Evolutionary conservation across 2,113 vertebrate genomes (phyloP).

Genomic region (Phyllostomus hastatus): DNA sequence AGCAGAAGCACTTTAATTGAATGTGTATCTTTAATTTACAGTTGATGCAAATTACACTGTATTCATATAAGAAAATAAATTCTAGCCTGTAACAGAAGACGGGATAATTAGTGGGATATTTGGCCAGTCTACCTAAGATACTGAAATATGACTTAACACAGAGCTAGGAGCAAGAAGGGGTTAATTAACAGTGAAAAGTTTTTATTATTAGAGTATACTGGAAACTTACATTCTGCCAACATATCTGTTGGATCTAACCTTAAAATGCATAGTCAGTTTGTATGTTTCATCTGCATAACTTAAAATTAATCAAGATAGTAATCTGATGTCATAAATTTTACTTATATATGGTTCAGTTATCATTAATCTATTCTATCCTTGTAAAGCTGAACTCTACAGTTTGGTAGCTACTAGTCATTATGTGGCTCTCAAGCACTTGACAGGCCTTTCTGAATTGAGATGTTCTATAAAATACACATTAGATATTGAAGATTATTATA

Average conservation of each 20-base stretch:
- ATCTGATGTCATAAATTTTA: neutral
- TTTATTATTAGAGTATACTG: neutral
- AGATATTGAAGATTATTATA: neutral
- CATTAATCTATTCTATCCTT: neutral
- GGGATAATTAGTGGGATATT: neutral
- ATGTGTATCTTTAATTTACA: constrained; percentile 33
- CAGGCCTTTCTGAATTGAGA: neutral
- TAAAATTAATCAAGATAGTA: neutral
- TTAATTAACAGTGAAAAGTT: neutral
- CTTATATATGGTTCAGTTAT: neutral
- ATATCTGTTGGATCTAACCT: neutral
- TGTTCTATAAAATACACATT: neutral
- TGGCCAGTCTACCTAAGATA: neutral
- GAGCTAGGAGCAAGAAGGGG: neutral
- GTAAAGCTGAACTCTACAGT: neutral
- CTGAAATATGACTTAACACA: neutral
- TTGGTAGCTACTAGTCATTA: neutral
- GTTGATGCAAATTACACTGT: neutral
- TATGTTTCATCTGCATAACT: neutral
- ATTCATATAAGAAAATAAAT: neutral
- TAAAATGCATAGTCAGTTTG: neutral
- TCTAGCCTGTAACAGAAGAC: neutral
- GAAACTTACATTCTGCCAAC: neutral
- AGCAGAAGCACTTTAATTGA: neutral
- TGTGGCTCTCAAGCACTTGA: neutral